Evolutionary conservation across 2,888 invertebrate species (phyloP), one percentile per base, ranked within the genome.

Genomic region (Sabatieria punctata): DNA sequence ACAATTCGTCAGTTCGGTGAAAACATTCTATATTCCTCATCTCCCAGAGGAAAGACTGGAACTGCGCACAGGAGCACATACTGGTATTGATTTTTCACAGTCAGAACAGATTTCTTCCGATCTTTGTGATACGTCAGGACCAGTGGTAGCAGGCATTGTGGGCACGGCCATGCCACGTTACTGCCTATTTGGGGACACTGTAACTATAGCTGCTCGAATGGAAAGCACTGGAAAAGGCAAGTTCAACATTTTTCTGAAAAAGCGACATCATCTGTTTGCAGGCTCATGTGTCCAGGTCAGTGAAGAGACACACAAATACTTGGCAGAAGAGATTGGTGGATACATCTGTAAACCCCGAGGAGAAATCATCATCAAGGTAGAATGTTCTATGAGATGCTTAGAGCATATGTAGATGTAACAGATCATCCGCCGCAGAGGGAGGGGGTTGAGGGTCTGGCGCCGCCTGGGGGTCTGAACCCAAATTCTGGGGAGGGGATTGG

Each of bases 31-130:
- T 11, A 35, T 47, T 15, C 43, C 43, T 18, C 46, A 48, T 35
- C 4, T 38, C 22, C 26, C 39, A 6, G 36, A 41, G 8, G 44
- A 43, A 11, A 46, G 41, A 13, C 8, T 48, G 24, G 25, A 40
- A 22, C n/a, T 48, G n/a, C 43, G 44, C 4, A 24, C 45, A 2
- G 48, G 48, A 2, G 8, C 45, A 2, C 48, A 48, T 24, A 27
- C 48, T 15, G 48, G 48, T 41, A 19, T 37, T n/a, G n/a, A n/a
- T n/a, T n/a, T n/a, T n/a, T n/a, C n/a, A n/a, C n/a, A n/a, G n/a
- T n/a, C n/a, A n/a, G n/a, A n/a, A n/a, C n/a, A n/a, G n/a, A n/a
- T n/a, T n/a, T n/a, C n/a, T 24, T 8, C n/a, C n/a, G n/a, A n/a
- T n/a, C n/a, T n/a, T n/a, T n/a, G n/a, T n/a, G n/a, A n/a, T n/a